Base-by-base conservation (phyloP, 2,113 vertebrate genomes). In the Leptobrachium ailaonicum region DNA sequence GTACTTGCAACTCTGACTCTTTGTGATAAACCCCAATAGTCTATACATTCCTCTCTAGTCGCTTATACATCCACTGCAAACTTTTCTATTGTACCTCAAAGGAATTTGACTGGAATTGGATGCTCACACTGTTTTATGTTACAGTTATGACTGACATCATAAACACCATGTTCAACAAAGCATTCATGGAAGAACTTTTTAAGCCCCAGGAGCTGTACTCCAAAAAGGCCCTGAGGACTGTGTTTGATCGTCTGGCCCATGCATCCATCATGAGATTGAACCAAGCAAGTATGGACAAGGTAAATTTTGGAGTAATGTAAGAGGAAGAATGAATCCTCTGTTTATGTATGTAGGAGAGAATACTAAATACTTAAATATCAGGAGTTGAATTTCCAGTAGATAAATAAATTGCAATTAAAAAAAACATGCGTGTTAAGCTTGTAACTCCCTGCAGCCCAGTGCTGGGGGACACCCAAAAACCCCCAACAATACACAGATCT, bases 241-340 rank as follows among this genome's bases (percentile, higher is more conserved):
- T 99, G 70, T 99, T 97, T 0, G 96, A 99, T 89, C 93, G 97
- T 50, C 91, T 99, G 45, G 97, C 97, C 41, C 97, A 99, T 0
- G 95, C 97, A 3, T 99, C 98, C 3, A 99, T 99, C 68, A 99
- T 99, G 97, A 95, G 96, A 68, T 94, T 99, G 66, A 99, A 99
- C 87, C 96, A 97, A 85, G 96, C 97, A 32, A 99, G 98, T 89
- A 99, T 99, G 98, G 98, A 99, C 87, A 99, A 99, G 95, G 98
- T 98, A 86, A 50, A 8, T 60, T 13, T 3, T 60, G 50, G 50
- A 54, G 56, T 60, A 60, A 50, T 50, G 47, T 60, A 13, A 60
- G 13, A 58, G 20, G 20, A 1, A 60, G 13, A 12, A 11, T 60
- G 56, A 13, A 12, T 11, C 6, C 11, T 1, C 6, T 11, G 12